Base-by-base conservation (phyloP, 2,888 invertebrate genomes). In the Odontothrips loti region DNA sequence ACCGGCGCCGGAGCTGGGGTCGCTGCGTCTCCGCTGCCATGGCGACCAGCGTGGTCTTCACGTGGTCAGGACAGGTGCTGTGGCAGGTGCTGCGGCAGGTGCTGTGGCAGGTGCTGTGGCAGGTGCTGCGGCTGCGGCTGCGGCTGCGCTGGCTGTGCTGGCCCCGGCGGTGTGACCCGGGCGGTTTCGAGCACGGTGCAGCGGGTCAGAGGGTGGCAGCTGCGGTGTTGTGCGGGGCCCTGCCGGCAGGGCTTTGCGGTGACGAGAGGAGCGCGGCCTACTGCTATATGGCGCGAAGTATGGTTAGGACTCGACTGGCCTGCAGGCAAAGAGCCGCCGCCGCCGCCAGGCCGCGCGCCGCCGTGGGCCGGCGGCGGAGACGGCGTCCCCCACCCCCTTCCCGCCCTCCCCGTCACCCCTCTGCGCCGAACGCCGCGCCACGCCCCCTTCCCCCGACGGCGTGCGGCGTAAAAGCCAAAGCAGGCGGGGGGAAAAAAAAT, bases 221-320 rank as follows among this genome's bases (percentile, higher is more conserved):
- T 63, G 68, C 68, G n/a, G 68, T n/a, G 23, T 68, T 23, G 68
- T 20, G 11, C n/a, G 51, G 51, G 6, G 68, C n/a, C n/a, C 23
- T 20, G 23, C n/a, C 34, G 58, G 58, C 17, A 1, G 58, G 58
- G 58, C 58, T n/a, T 11, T 17, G 58, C 17, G 17, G 58, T 6
- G 58, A 6, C 58, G 58, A 15, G 15, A 15, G 51, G 17, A n/a
- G 58, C 15, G 58, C 58, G 58, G n/a, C n/a, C 58, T 11, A 15
- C 58, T 58, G 15, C 51, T 51, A 2, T 17, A 12, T 51, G 63
- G 20, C 47, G 43, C 63, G 78, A 80, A 82, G 80, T 82, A n/a
- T 48, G 80, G 82, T 82, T 78, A 75, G 68, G 27, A 75, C 68
- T 23, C 68, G 68, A 75, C 68, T 75, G 68, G 27, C 68, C n/a